These are phyloP conservation scores for Epistrophella euchroma DNA, from an alignment of 2,888 invertebrate species.

Conservation along the genomic window DNA sequence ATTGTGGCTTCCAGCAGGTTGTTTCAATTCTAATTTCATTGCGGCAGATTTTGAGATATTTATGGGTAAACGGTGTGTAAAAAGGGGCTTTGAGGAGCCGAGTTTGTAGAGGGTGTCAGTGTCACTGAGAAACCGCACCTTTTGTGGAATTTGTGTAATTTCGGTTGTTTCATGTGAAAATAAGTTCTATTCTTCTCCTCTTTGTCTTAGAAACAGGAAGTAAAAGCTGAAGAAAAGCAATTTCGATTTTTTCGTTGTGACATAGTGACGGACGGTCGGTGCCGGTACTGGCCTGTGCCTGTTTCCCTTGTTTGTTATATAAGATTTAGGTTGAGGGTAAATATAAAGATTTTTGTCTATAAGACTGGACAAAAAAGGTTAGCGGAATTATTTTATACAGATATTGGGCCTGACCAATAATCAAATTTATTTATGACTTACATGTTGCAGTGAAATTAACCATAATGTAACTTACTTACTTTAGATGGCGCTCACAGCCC, in stretches of 20 bases:
- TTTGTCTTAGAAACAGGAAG: slow-evolving; percentile 10
- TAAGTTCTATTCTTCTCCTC: slow-evolving; percentile 23
- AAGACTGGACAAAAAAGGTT: too few species aligned
- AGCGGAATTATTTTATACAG: too few species aligned
- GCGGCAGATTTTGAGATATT: slow-evolving; percentile 75
- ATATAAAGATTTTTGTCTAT: not conserved
- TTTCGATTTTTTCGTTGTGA: slow-evolving; percentile 9
- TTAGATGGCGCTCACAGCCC: too few species aligned
- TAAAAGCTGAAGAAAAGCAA: slow-evolving; percentile 39
- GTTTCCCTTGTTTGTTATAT: not conserved
- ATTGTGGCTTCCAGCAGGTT: slow-evolving; percentile 75
- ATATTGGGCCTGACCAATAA: too few species aligned
- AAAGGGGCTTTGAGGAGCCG: slow-evolving; percentile 23
- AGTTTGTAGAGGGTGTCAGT: slow-evolving; percentile 46
- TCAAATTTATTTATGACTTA: too few species aligned
- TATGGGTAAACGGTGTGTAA: slow-evolving; percentile 55
- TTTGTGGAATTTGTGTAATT: slow-evolving; percentile 71
- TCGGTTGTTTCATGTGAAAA: slow-evolving; percentile 55
- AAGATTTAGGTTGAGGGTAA: not conserved
- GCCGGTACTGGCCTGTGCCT: not conserved
- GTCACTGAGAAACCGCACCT: slow-evolving; percentile 53
- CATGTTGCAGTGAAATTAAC: too few species aligned
- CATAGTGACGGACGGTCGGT: not conserved
- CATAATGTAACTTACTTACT: too few species aligned
- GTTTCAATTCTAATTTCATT: slow-evolving; percentile 76